Evolutionary conservation across 2,113 vertebrate genomes (phyloP).

Genomic region (Lasiurus cinereus): DNA sequence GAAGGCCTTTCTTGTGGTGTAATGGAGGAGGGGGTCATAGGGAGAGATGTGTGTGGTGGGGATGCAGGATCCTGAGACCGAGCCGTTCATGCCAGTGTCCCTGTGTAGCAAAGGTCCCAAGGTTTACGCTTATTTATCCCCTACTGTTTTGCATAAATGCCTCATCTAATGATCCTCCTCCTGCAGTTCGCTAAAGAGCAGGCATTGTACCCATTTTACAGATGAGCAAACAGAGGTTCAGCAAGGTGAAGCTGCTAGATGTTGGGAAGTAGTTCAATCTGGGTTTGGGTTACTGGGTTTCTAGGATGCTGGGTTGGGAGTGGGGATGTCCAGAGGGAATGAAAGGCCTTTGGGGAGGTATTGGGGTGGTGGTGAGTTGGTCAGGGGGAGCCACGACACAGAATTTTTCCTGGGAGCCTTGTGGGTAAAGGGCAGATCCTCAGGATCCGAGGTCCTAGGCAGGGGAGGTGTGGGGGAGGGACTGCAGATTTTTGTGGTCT

Average conservation of each 20-base stretch:
- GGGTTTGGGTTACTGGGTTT: constrained; percentile 44
- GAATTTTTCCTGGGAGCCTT: not conserved
- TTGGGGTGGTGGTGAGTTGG: not conserved
- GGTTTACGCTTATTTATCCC: not conserved
- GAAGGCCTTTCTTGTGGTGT: not conserved
- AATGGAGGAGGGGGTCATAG: not conserved
- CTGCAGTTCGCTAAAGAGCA: constrained; percentile 6
- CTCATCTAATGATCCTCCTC: constrained; percentile 31
- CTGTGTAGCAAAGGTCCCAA: constrained; percentile 19
- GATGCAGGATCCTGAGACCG: not conserved
- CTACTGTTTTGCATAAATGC: constrained; percentile 45
- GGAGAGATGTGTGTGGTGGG: not conserved
- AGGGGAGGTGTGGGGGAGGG: not conserved
- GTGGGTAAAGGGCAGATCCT: constrained; percentile 31
- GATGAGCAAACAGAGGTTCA: constrained; percentile 51
- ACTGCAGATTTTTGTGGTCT: not conserved
- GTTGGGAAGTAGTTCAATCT: constrained; percentile 7
- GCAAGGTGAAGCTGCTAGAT: not conserved
- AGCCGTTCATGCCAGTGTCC: not conserved
- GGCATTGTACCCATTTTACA: constrained; percentile 46
- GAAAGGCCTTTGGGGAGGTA: not conserved
- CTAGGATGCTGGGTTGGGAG: not conserved
- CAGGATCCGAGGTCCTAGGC: not conserved
- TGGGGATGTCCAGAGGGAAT: not conserved
- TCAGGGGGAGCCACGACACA: not conserved